phyloP scores from a whole-genome alignment of 2,888 invertebrate species.

The Ormyrus rosae region DNA sequence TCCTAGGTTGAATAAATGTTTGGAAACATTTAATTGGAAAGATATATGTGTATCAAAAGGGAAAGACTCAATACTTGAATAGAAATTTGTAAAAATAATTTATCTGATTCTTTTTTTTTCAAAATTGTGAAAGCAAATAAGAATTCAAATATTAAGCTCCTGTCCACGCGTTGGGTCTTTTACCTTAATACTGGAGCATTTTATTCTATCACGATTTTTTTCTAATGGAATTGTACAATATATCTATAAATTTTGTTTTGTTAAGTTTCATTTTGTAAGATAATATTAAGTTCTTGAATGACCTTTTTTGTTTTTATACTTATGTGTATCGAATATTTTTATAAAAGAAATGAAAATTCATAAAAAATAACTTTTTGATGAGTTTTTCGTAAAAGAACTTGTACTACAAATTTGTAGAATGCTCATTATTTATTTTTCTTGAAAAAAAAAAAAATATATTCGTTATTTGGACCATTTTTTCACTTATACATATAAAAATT shows the following conservation, averaged over 20 bases:
- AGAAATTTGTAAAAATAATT: neutral
- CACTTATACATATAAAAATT: neutral
- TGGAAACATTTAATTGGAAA: conserved; percentile 61
- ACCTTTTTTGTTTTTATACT: conserved; percentile 47
- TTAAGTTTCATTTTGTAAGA: conserved; percentile 55
- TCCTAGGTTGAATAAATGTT: conserved; percentile 73
- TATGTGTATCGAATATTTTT: conserved; percentile 47
- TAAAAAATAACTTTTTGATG: conserved; percentile 31
- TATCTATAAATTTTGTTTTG: conserved; percentile 47
- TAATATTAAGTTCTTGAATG: conserved; percentile 25
- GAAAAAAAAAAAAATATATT: conserved; percentile 8
- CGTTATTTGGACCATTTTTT: neutral
- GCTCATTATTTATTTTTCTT: conserved; percentile 26
- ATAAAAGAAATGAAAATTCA: conserved; percentile 43
- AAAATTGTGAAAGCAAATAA: too few species aligned
- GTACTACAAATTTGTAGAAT: conserved; percentile 8
- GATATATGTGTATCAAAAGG: conserved; percentile 27
- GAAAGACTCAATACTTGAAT: too few species aligned
- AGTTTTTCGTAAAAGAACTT: conserved; percentile 18
- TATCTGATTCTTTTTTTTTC: too few species aligned
- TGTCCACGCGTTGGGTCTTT: too few species aligned
- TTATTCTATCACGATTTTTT: conserved; percentile 25
- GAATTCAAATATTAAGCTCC: too few species aligned
- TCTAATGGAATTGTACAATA: conserved; percentile 19
- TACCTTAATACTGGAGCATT: conserved; percentile 11